Percentiles rank a stretch among this genome's conserved stretches.
phyloP scores from a whole-genome alignment of 2,113 vertebrate species.

The Columbina picui region DNA sequence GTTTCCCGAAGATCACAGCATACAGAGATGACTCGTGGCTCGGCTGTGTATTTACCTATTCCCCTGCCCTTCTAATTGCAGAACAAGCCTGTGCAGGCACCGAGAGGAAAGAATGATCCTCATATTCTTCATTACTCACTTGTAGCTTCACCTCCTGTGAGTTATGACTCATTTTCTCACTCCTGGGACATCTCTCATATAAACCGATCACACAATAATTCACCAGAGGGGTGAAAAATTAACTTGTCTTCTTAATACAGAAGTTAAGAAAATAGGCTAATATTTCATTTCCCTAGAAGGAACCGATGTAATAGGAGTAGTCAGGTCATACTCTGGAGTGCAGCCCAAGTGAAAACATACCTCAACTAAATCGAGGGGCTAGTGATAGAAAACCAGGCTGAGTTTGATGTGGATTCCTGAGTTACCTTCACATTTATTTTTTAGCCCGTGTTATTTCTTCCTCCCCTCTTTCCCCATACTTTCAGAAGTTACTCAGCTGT shows the following conservation, averaged over 20 bases:
- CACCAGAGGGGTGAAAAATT: conserved; percentile 69
- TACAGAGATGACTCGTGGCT: background rate
- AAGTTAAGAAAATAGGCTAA: conserved; percentile 68
- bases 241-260: conserved; percentile 69
- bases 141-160: conserved; percentile 54
- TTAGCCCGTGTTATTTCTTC: background rate
- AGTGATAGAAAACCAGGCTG: background rate
- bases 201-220: conserved; percentile 61
- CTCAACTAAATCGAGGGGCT: background rate
- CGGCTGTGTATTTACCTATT: background rate
- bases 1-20: background rate
- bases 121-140: conserved; percentile 54
- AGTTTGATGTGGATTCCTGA: background rate
- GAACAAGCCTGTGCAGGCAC: conserved; percentile 4
- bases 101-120: conserved; percentile 46
- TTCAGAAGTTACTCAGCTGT: background rate
- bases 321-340: background rate
- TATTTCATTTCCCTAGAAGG: conserved; percentile 61
- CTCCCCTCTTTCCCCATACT: background rate
- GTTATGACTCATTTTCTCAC: conserved; percentile 68
- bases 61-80: conserved; percentile 36
- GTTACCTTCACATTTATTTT: background rate
- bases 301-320: background rate
- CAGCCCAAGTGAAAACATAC: background rate
- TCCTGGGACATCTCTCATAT: conserved; percentile 54